Base-by-base conservation (phyloP, 1,140 invertebrate species). In the Littorina saxatilis region DNA sequence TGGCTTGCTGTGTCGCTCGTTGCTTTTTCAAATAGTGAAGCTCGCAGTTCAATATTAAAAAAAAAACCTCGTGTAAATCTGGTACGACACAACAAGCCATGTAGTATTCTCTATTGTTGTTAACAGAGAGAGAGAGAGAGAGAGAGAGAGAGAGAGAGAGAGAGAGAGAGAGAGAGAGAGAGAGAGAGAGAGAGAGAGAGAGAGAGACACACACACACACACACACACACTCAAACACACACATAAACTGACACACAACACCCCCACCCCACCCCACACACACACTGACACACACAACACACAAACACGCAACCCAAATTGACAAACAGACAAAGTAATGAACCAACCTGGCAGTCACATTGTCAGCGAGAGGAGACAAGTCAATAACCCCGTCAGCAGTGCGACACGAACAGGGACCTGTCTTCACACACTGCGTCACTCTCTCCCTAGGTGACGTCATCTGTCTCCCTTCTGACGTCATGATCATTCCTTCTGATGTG, bases 381-480 rank as follows among this genome's bases (percentile, higher is more conserved):
- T 73, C 70, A 50, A 73, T 73, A 2, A 52, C 29, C 15, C 70
- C 70, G 0, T n/a, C 27, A 11, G 70, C 9, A 9, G 70, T 43
- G 1, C 70, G 70, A 27, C 70, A 73, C 13, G 77, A 61, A 27
- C 55, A 79, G 39, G 37, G 39, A 4, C 55, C 82, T 0, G 76
- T 50, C 37, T 66, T 79, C 23, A 72, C 77, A n/a, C 81, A 78
- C 0, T 72, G 35, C 47, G 32, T 37, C 40, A 20, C 11, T 43
- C 61, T 20, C 17, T 29, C 29, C 66, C 74, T 20, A 68, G 3
- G 1, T 79, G 27, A 79, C 52, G 55, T 63, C 39, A 63, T n/a
- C 47, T 5, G 20, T 4, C 39, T 78, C 27, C 2, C 20, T 13
- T 68, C 35, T 40, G 39, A 68, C 39, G 58, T 43, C 37, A 47